These are phyloP conservation scores for Hemicrepidius hirtus DNA, from an alignment of 2,888 invertebrate genomes.

Conservation along the genomic window DNA sequence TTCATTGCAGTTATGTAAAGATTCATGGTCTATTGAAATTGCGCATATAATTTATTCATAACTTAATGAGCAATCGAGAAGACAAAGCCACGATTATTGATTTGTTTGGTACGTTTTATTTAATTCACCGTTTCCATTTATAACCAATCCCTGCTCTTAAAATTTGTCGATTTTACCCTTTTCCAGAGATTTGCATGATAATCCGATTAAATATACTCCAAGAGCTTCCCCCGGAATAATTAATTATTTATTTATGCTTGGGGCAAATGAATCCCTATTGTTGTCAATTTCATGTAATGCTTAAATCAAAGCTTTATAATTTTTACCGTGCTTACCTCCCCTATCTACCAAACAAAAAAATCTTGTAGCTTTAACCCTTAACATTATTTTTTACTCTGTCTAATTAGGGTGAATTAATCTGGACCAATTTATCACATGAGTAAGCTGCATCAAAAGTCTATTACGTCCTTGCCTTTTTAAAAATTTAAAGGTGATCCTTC, in stretches of 20 bases:
- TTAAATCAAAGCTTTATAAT: too few species aligned
- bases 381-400: background rate
- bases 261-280: background rate
- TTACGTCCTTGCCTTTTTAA: constrained; percentile 14
- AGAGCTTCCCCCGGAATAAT: background rate
- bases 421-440: background rate
- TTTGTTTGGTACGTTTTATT: constrained; percentile 4
- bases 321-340: too few species aligned
- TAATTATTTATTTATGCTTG: constrained; percentile 5
- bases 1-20: constrained; percentile 9
- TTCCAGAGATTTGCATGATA: background rate
- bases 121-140: background rate
- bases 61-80: background rate
- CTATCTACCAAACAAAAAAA: too few species aligned
- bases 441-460: background rate
- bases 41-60: constrained; percentile 22
- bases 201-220: constrained; percentile 5
- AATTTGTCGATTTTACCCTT: constrained; percentile 3
- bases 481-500: constrained; percentile 24
- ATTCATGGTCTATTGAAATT: background rate
- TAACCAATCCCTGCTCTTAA: background rate
- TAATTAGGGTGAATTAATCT: constrained; percentile 15
- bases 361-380: background rate
- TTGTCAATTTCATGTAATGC: too few species aligned
- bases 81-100: constrained; percentile 14